Evolutionary conservation across 2,797 vertebrate species (phyloP).

Genomic region (Anableps anableps): DNA sequence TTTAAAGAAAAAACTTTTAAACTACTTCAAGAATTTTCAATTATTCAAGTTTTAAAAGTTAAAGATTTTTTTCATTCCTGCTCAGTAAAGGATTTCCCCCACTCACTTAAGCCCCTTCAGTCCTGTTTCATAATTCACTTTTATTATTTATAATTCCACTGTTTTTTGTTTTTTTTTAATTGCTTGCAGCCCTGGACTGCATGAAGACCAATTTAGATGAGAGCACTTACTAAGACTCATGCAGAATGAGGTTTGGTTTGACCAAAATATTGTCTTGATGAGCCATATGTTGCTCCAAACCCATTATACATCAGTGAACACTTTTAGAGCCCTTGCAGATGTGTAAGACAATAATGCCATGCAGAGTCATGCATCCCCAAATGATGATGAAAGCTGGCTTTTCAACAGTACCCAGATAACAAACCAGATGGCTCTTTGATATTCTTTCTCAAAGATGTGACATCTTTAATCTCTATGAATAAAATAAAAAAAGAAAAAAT

Average conservation of each 20-base stretch:
- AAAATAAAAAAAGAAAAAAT: not conserved
- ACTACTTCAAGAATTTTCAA: not conserved
- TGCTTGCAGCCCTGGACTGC: not conserved
- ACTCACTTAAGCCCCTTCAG: not conserved
- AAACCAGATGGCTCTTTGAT: constrained; percentile 6
- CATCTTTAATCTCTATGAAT: not conserved
- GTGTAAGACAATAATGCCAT: constrained; percentile 4
- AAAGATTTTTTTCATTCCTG: not conserved
- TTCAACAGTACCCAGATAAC: not conserved
- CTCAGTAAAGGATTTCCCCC: not conserved
- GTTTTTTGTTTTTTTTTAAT: constrained; percentile 1
- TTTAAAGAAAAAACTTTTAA: not conserved
- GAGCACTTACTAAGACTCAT: not conserved
- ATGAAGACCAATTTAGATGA: not conserved
- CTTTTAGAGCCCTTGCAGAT: constrained; percentile 1
- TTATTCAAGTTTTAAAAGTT: not conserved
- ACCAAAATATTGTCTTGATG: constrained; percentile 10
- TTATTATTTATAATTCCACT: not conserved
- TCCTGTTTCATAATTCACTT: not conserved
- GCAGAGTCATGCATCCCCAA: not conserved
- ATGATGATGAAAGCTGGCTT: not conserved
- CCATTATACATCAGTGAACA: not conserved
- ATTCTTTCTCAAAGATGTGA: not conserved
- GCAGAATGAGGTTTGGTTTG: not conserved
- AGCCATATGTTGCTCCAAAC: not conserved